Percentiles rank a stretch among this genome's conserved stretches.
Conservation (phyloP, 2,888 invertebrate genomes). For the Serrognathus titanus region DNA sequence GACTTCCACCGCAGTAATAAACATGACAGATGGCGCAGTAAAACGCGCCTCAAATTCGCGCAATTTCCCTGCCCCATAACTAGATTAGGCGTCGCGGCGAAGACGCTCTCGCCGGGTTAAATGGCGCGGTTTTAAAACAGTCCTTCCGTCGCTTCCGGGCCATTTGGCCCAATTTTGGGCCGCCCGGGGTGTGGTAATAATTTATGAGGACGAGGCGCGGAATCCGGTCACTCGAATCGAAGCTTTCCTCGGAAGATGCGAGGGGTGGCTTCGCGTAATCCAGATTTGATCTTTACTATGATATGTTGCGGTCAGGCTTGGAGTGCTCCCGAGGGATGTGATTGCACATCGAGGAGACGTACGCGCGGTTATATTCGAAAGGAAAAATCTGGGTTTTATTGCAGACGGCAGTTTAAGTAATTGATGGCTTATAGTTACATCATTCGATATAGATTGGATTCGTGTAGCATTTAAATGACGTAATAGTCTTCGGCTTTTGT, state of each 20-base stretch:
- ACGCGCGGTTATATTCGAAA: no score
- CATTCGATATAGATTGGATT: no score
- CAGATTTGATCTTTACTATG: conserved; percentile 1
- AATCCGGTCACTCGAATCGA: neutral
- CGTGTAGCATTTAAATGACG: no score
- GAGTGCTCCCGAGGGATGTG: neutral
- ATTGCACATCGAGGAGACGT: no score
- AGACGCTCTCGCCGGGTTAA: conserved; percentile 23
- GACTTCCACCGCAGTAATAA: conserved; percentile 1
- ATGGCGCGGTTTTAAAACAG: conserved; percentile 10
- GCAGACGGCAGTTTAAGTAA: no score
- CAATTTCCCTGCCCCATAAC: conserved; percentile 27
- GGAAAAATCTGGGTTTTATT: no score
- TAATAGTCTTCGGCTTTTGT: no score
- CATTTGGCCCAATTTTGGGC: conserved; percentile 3
- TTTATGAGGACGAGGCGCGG: neutral
- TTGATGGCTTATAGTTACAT: no score
- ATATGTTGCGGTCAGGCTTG: neutral
- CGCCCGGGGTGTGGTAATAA: conserved; percentile 5
- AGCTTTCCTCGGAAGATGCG: neutral
- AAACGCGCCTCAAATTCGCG: conserved; percentile 19
- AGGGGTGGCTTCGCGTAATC: conserved; percentile 2
- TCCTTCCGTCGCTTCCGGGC: conserved; percentile 3
- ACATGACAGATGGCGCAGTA: conserved; percentile 23
- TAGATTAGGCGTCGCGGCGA: conserved; percentile 29